These are phyloP conservation scores for Emberiza fucata DNA, from an alignment of 2,113 vertebrate genomes.

Conservation along the genomic window DNA sequence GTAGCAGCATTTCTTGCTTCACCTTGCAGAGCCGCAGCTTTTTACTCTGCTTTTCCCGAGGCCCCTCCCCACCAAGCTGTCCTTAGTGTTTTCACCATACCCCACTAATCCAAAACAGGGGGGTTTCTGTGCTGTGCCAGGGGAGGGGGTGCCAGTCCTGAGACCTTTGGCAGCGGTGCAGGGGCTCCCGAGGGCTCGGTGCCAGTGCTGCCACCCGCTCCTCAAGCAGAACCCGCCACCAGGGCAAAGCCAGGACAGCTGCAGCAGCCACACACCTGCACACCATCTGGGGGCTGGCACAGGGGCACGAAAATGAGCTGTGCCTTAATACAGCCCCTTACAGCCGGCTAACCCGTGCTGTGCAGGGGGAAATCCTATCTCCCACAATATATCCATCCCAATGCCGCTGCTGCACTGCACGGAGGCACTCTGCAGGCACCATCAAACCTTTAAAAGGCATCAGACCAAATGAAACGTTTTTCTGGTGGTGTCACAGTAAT, in stretches of 20 bases:
- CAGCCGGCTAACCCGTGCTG: neutral
- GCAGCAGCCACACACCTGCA: neutral
- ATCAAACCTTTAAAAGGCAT: neutral
- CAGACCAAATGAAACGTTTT: neutral
- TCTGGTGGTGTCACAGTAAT: neutral
- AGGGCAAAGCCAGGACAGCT: conserved; percentile 1
- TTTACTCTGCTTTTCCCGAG: neutral
- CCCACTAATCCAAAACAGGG: neutral
- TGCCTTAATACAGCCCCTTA: neutral
- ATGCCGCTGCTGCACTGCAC: neutral
- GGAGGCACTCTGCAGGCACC: neutral
- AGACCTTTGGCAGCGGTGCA: neutral
- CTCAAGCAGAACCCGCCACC: neutral
- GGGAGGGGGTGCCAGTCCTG: neutral
- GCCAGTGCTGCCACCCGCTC: neutral
- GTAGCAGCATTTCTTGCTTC: neutral
- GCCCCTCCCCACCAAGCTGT: neutral
- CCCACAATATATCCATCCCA: neutral
- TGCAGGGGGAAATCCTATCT: neutral
- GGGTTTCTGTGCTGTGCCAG: neutral
- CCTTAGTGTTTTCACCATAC: neutral
- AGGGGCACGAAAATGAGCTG: neutral
- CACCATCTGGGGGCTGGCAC: neutral
- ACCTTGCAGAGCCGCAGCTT: neutral
- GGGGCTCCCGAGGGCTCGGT: neutral